Conservation (phyloP, 2,888 invertebrate genomes). For the Caenorhabditis zanzibari region DNA sequence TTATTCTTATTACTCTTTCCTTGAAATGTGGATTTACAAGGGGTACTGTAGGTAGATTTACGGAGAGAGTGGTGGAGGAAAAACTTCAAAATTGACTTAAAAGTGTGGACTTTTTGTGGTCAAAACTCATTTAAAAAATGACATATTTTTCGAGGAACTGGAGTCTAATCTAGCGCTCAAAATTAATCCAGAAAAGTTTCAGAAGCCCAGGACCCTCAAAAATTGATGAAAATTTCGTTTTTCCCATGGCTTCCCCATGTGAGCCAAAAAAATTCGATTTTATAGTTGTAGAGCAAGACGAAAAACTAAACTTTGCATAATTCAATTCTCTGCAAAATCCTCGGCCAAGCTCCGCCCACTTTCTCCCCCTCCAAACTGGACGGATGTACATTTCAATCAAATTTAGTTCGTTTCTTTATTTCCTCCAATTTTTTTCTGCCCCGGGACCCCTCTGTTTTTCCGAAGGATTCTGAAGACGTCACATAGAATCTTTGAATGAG, state of each 20-base stretch:
- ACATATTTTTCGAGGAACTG: too few species aligned
- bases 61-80: too few species aligned
- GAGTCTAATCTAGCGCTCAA: too few species aligned
- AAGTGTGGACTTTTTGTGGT: too few species aligned
- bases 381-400: conserved; percentile 31
- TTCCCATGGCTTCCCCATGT: neutral
- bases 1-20: too few species aligned
- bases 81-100: too few species aligned
- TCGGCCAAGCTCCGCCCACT: neutral
- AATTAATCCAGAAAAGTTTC: too few species aligned
- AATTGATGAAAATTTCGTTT: too few species aligned
- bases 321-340: conserved; percentile 18
- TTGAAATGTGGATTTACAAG: too few species aligned
- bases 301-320: conserved; percentile 23
- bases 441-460: neutral
- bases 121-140: too few species aligned
- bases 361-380: neutral
- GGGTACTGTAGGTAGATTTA: too few species aligned
- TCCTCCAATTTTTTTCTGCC: conserved; percentile 2
- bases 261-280: neutral
- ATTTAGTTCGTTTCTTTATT: conserved; percentile 25
- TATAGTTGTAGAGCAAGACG: neutral
- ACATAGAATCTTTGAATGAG: neutral
- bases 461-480: conserved; percentile 3
- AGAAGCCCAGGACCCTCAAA: too few species aligned